Conservation (phyloP, 2,113 vertebrate species). For the Chunga burmeisteri region DNA sequence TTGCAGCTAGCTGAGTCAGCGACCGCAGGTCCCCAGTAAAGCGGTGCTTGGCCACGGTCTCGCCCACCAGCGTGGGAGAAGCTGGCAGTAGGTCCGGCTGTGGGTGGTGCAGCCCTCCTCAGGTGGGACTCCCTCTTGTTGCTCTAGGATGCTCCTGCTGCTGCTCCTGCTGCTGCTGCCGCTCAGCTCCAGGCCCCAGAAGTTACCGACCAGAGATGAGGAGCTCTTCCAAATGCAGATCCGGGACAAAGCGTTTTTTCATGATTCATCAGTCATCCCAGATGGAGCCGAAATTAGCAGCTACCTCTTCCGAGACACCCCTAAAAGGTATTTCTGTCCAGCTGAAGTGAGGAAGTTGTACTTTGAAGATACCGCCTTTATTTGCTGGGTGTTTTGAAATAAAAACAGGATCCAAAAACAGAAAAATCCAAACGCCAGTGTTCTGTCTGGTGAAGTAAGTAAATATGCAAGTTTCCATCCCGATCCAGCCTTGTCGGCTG, state of each 20-base stretch:
- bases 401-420: not conserved
- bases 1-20: not conserved
- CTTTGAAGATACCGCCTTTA: not conserved
- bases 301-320: conserved; percentile 94
- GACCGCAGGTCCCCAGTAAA: accelerated
- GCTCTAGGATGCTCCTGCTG: conserved; percentile 84
- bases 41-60: accelerated
- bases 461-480: not conserved
- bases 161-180: conserved; percentile 78
- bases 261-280: conserved; percentile 91
- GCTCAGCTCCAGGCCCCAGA: conserved; percentile 79
- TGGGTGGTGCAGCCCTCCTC: not conserved
- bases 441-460: not conserved
- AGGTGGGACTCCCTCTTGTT: not conserved
- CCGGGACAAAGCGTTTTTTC: conserved; percentile 89
- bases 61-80: not conserved
- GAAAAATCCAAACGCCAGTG: not conserved
- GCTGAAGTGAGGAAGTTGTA: not conserved
- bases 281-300: conserved; percentile 96
- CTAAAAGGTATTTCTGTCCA: conserved; percentile 83
- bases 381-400: not conserved
- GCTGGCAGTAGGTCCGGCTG: not conserved
- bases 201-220: conserved; percentile 94
- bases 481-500: not conserved
- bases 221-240: conserved; percentile 98